Percentiles rank a stretch among this genome's conserved stretches.
These are phyloP conservation scores for Punctoribates punctum DNA, from an alignment of 2,888 invertebrate species.

Conservation along the genomic window DNA sequence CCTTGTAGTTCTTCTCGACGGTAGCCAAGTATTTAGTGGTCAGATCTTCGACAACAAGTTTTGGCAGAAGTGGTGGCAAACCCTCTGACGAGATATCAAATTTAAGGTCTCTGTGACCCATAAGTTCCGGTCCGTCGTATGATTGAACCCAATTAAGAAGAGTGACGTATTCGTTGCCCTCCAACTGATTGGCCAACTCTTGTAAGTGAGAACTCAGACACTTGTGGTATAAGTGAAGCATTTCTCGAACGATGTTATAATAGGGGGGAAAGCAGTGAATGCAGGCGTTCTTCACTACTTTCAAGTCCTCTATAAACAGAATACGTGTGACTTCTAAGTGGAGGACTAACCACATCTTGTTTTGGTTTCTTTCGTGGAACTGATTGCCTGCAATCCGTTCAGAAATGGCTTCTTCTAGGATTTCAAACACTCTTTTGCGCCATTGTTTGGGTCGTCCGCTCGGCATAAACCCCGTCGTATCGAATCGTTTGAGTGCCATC, in stretches of 20 bases:
- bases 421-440: slow-evolving; percentile 78
- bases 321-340: slow-evolving; percentile 85
- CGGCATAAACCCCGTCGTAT: slow-evolving; percentile 81
- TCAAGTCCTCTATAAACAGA: slow-evolving; percentile 80
- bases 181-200: slow-evolving; percentile 78
- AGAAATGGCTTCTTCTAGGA: slow-evolving; percentile 58
- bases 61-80: slow-evolving; percentile 65
- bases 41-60: slow-evolving; percentile 69
- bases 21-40: slow-evolving; percentile 70
- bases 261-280: slow-evolving; percentile 92
- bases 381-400: slow-evolving; percentile 86
- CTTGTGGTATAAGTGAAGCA: slow-evolving; percentile 88
- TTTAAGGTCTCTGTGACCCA: slow-evolving; percentile 76
- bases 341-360: slow-evolving; percentile 92
- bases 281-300: slow-evolving; percentile 82
- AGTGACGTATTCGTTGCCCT: slow-evolving; percentile 95
- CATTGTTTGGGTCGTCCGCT: slow-evolving; percentile 90
- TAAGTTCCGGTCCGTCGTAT: slow-evolving; percentile 77
- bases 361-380: slow-evolving; percentile 80
- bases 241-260: slow-evolving; percentile 86
- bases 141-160: slow-evolving; percentile 89
- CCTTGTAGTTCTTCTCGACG: slow-evolving; percentile 69
- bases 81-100: slow-evolving; percentile 65
- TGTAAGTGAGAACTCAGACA: slow-evolving; percentile 68
- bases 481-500: slow-evolving; percentile 71